phyloP scores from a whole-genome alignment of 2,113 vertebrate species.

The Macrotis lagotis region DNA sequence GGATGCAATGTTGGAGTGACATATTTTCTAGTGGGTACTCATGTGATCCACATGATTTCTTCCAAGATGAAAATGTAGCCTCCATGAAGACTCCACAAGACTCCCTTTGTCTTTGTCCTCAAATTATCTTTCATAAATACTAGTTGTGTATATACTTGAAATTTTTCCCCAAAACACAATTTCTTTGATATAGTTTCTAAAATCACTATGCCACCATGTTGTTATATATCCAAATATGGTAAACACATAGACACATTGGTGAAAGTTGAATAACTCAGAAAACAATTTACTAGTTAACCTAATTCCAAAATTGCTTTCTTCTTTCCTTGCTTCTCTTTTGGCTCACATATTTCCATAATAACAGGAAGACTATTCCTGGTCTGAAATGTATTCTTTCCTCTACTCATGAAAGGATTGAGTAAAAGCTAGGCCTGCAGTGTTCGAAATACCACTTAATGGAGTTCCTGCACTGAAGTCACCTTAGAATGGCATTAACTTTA shows the following conservation, averaged over 20 bases:
- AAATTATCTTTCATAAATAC: neutral
- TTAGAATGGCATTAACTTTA: neutral
- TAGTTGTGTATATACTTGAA: neutral
- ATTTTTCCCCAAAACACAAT: neutral
- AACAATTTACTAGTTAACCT: neutral
- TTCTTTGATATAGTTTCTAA: neutral
- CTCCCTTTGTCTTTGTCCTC: neutral
- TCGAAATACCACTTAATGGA: neutral
- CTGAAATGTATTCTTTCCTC: neutral
- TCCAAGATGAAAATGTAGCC: neutral
- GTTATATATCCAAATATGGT: neutral
- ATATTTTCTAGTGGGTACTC: neutral
- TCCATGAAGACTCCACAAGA: neutral
- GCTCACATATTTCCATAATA: neutral
- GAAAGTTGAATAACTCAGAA: neutral
- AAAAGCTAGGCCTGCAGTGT: neutral
- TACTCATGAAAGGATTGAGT: neutral
- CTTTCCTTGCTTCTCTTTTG: neutral
- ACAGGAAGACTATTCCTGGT: neutral
- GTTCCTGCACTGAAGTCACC: neutral
- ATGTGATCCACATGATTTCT: neutral
- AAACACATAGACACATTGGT: neutral
- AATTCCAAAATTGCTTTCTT: neutral
- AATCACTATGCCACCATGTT: neutral
- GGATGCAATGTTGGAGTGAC: neutral